These are phyloP conservation scores for Cylas formicarius DNA, from an alignment of 1,140 invertebrate genomes.

Conservation along the genomic window DNA sequence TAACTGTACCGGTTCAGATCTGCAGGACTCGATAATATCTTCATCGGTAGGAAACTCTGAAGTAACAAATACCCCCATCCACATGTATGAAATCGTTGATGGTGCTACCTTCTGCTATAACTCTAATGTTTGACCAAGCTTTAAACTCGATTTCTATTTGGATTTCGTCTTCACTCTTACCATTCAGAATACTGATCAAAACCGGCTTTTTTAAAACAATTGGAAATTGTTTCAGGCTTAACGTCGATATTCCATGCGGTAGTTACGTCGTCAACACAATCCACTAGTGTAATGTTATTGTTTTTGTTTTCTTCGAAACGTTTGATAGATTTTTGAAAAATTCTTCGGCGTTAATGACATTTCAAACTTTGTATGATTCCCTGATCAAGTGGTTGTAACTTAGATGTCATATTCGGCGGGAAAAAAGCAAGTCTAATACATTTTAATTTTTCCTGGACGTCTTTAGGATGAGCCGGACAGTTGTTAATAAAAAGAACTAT, in stretches of 20 bases:
- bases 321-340: constrained; percentile 20
- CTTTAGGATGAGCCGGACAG: constrained; percentile 36
- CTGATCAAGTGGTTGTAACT: constrained; percentile 22
- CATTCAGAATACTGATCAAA: constrained; percentile 19
- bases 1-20: no score
- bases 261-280: constrained; percentile 16
- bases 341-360: constrained; percentile 21
- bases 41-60: no score
- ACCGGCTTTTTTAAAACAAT: constrained; percentile 22
- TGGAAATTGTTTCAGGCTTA: constrained; percentile 20
- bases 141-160: no score
- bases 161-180: constrained; percentile 21
- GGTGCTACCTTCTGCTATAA: no score
- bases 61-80: no score
- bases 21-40: no score
- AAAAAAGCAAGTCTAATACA: constrained; percentile 26
- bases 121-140: no score
- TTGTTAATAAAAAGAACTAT: constrained; percentile 47
- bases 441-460: constrained; percentile 22
- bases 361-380: constrained; percentile 20
- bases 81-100: no score
- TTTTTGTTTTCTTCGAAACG: constrained; percentile 18
- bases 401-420: constrained; percentile 15
- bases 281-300: constrained; percentile 18
- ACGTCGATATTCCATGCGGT: constrained; percentile 20